Evolutionary conservation across 2,888 invertebrate genomes (phyloP).

Genomic region (Leucoma salicis): DNA sequence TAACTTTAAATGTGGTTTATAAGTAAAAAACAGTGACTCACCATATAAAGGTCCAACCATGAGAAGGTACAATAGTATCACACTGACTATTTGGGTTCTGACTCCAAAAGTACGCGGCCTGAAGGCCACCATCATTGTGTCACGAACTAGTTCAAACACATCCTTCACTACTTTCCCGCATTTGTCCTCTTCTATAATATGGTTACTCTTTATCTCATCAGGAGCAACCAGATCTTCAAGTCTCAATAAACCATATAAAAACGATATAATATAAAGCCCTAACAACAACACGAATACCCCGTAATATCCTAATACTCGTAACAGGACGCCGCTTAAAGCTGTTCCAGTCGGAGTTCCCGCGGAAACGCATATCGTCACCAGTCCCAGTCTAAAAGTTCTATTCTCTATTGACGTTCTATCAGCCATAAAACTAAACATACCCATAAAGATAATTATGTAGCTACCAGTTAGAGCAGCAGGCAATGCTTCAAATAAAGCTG

Average conservation of each 20-base stretch:
- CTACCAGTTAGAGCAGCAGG: slow-evolving; percentile 84
- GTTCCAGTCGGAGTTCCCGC: slow-evolving; percentile 78
- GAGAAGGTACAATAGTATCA: slow-evolving; percentile 64
- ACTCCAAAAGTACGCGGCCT: slow-evolving; percentile 55
- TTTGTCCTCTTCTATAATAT: slow-evolving; percentile 12
- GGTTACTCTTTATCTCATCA: slow-evolving; percentile 24
- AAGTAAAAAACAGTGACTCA: slow-evolving; percentile 40
- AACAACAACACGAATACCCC: slow-evolving; percentile 69
- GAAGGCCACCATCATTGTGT: slow-evolving; percentile 66
- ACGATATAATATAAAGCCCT: slow-evolving; percentile 53
- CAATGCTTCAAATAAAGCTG: slow-evolving; percentile 79
- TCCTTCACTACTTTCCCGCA: slow-evolving; percentile 45
- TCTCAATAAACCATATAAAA: slow-evolving; percentile 62
- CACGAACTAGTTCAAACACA: slow-evolving; percentile 59
- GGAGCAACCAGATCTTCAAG: slow-evolving; percentile 58
- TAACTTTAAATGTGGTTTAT: not conserved
- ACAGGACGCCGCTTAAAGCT: slow-evolving; percentile 76
- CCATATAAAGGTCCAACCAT: slow-evolving; percentile 78
- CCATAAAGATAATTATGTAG: slow-evolving; percentile 82
- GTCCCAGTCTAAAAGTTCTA: slow-evolving; percentile 84
- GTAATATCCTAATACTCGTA: slow-evolving; percentile 68
- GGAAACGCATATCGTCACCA: slow-evolving; percentile 80
- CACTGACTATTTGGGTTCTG: slow-evolving; percentile 61
- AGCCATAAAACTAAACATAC: slow-evolving; percentile 84
- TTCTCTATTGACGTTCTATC: slow-evolving; percentile 82